A percentile compares a stretch with the other conserved stretches of the same genome.
Conservation (phyloP, 2,888 invertebrate species). For the Calliopum simillimum region DNA sequence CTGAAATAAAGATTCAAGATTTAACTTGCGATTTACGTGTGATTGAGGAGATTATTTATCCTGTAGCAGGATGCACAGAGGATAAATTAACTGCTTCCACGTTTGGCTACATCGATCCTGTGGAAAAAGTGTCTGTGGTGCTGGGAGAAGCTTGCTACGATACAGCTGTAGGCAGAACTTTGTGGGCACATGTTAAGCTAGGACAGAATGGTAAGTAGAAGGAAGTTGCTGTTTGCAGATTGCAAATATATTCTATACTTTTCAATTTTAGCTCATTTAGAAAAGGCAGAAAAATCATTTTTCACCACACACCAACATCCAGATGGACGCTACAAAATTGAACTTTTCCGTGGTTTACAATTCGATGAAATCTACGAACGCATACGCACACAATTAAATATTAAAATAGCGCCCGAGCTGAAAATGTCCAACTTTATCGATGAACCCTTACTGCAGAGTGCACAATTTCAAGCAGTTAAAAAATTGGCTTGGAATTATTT, state of each 20-base stretch:
- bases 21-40: slow-evolving; percentile 54
- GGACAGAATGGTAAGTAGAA: slow-evolving; percentile 40
- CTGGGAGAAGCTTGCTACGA: slow-evolving; percentile 57
- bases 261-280: slow-evolving; percentile 39
- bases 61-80: slow-evolving; percentile 50
- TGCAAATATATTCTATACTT: neutral
- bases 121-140: slow-evolving; percentile 47
- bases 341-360: slow-evolving; percentile 52
- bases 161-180: slow-evolving; percentile 47
- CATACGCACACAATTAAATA: slow-evolving; percentile 43
- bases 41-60: slow-evolving; percentile 52
- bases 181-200: slow-evolving; percentile 53
- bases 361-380: slow-evolving; percentile 53
- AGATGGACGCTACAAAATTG: slow-evolving; percentile 51
- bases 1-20: slow-evolving; percentile 41
- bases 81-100: slow-evolving; percentile 44
- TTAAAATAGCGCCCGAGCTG: slow-evolving; percentile 46
- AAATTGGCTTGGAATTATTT: slow-evolving; percentile 58
- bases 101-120: slow-evolving; percentile 55
- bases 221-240: too few species aligned
- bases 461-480: slow-evolving; percentile 50
- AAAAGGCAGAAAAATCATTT: slow-evolving; percentile 47
- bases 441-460: slow-evolving; percentile 48
- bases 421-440: slow-evolving; percentile 49
- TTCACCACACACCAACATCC: slow-evolving; percentile 48